Evolutionary conservation across 2,113 vertebrate species (phyloP).

Genomic region (Dissostichus mawsoni): DNA sequence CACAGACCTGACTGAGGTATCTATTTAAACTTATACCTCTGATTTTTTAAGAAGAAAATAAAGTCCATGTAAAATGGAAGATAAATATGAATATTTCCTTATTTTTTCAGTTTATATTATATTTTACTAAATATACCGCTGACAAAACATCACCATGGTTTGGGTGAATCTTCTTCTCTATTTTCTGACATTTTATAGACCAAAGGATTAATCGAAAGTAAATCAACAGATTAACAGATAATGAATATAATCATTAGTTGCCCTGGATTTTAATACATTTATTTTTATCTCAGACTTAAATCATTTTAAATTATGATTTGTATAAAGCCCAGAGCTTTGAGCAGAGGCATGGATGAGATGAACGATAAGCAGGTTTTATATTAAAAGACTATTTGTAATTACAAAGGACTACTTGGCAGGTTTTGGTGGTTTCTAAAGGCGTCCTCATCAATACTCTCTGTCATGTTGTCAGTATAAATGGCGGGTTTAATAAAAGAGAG

Average conservation of each 20-base stretch:
- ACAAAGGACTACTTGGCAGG: constrained; percentile 35
- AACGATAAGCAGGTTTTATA: constrained; percentile 40
- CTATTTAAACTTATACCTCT: constrained; percentile 17
- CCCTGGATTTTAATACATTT: background rate
- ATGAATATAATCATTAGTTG: too few species aligned
- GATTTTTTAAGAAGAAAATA: too few species aligned
- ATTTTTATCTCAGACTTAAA: background rate
- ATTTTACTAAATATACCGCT: too few species aligned
- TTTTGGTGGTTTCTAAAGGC: constrained; percentile 40
- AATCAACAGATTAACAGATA: too few species aligned
- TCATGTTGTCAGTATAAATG: constrained; percentile 63
- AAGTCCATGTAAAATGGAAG: too few species aligned
- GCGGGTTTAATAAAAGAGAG: constrained; percentile 72
- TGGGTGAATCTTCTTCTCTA: too few species aligned
- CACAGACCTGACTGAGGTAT: constrained; percentile 35
- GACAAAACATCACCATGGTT: too few species aligned
- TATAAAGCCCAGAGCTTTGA: constrained; percentile 10
- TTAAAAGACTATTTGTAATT: constrained; percentile 41
- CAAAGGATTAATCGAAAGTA: too few species aligned
- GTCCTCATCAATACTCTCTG: constrained; percentile 57
- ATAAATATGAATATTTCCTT: too few species aligned
- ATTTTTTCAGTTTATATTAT: too few species aligned
- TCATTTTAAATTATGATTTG: constrained; percentile 4
- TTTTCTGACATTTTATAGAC: too few species aligned
- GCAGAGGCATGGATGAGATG: background rate